Percentiles rank a stretch among this genome's conserved stretches.
Evolutionary conservation across 2,797 vertebrate species (phyloP).

Genomic region (Adelosebastes latens): DNA sequence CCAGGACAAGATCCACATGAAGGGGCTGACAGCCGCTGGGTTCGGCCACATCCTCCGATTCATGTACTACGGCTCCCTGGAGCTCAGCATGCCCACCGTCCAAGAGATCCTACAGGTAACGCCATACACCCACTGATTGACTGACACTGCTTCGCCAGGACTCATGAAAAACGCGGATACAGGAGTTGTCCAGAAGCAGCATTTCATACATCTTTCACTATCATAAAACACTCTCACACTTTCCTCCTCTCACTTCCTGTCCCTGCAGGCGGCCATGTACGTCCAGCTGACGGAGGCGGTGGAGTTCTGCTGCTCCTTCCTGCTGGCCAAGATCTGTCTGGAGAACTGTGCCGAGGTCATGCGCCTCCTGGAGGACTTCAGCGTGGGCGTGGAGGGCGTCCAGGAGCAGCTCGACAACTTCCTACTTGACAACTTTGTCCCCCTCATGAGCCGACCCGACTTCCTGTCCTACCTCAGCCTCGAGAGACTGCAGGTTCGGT

Average conservation of each 20-base stretch:
- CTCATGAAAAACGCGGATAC: no score
- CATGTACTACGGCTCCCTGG: conserved; percentile 99
- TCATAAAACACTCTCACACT: not conserved
- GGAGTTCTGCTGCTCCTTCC: conserved; percentile 99
- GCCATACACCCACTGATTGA: not conserved
- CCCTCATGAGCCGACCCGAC: conserved; percentile 96
- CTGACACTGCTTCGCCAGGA: no score
- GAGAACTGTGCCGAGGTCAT: conserved; percentile 99
- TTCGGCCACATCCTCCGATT: conserved; percentile 98
- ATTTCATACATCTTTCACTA: no score
- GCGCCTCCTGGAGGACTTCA: conserved; percentile 98
- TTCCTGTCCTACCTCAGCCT: conserved; percentile 98
- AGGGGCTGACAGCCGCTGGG: conserved; percentile 96
- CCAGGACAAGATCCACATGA: conserved; percentile 99
- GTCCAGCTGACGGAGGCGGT: conserved; percentile 98
- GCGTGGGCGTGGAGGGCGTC: conserved; percentile 97
- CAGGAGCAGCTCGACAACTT: conserved; percentile 97
- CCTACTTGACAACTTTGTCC: conserved; percentile 97
- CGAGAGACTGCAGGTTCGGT: conserved; percentile 90
- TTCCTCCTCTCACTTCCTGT: not conserved
- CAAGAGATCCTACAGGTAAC: conserved; percentile 94
- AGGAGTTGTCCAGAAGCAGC: not conserved
- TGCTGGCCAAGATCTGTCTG: conserved; percentile 98
- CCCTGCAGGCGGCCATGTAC: conserved; percentile 92
- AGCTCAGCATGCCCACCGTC: conserved; percentile 98